Conservation (phyloP, 2,113 vertebrate species). For the Apteryx owenii region DNA sequence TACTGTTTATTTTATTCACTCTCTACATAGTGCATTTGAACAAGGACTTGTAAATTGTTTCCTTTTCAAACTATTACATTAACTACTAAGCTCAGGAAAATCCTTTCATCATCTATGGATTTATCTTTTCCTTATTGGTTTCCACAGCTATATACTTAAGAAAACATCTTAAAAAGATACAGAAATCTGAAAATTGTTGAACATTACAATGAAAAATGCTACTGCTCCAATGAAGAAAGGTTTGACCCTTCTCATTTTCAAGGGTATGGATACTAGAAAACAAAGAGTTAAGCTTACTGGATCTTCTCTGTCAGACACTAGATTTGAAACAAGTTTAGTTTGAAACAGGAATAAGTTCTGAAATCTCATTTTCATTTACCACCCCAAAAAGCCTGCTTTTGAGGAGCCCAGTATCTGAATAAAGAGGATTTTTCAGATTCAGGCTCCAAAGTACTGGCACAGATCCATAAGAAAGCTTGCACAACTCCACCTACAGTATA, state of each 20-base stretch:
- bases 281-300: slow-evolving; percentile 43
- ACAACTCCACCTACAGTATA: not conserved
- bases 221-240: not conserved
- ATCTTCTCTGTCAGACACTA: slow-evolving; percentile 45
- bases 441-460: slow-evolving; percentile 5
- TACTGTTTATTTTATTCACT: slow-evolving; percentile 75
- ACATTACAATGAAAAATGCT: not conserved
- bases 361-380: slow-evolving; percentile 10
- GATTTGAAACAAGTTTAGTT: slow-evolving; percentile 36
- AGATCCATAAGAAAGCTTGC: slow-evolving; percentile 21
- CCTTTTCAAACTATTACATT: slow-evolving; percentile 71
- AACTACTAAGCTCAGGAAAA: slow-evolving; percentile 63
- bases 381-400: slow-evolving; percentile 9
- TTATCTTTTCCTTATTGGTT: slow-evolving; percentile 62
- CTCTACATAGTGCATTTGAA: slow-evolving; percentile 44
- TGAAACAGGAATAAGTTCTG: slow-evolving; percentile 9
- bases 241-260: not conserved
- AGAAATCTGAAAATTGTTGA: slow-evolving; percentile 30
- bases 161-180: slow-evolving; percentile 58
- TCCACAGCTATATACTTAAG: slow-evolving; percentile 51
- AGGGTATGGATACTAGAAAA: not conserved
- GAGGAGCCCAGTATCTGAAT: not conserved
- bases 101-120: slow-evolving; percentile 61
- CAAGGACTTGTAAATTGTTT: slow-evolving; percentile 66
- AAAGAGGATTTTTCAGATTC: slow-evolving; percentile 14